Conservation (phyloP, 2,113 vertebrate species). For the Nesoenas mayeri region DNA sequence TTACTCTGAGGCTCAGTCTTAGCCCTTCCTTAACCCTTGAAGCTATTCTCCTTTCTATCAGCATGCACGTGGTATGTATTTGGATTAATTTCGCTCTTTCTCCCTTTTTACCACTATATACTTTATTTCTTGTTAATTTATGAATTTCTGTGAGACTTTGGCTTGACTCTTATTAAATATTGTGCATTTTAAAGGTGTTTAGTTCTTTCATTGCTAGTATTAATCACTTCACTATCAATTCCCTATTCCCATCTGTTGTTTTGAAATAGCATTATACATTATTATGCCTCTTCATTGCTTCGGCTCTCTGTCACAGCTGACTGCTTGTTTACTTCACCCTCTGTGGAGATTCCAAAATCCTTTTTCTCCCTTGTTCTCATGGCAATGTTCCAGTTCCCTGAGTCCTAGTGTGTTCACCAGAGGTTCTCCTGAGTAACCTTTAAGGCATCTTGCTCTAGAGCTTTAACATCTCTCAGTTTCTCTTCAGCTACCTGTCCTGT, state of each 20-base stretch:
- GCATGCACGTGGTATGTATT: background rate
- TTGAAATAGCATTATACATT: constrained; percentile 70
- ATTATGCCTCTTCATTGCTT: constrained; percentile 67
- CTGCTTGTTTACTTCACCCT: constrained; percentile 68
- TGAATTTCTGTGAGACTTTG: constrained; percentile 62
- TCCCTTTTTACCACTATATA: constrained; percentile 7
- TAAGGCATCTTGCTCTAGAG: background rate
- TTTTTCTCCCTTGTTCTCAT: constrained; percentile 23
- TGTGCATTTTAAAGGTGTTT: constrained; percentile 72
- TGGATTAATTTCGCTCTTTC: background rate
- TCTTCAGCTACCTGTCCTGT: background rate
- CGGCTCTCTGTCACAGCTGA: constrained; percentile 71
- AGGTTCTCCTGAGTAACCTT: background rate
- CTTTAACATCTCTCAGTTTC: background rate
- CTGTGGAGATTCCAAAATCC: constrained; percentile 49
- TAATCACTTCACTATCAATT: constrained; percentile 71
- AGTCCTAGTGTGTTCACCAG: background rate
- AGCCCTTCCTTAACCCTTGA: background rate
- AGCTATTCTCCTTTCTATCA: background rate
- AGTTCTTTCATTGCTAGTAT: constrained; percentile 70
- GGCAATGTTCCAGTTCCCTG: background rate
- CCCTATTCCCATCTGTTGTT: constrained; percentile 76
- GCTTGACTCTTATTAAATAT: constrained; percentile 67
- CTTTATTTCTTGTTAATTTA: constrained; percentile 68
- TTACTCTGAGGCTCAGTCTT: background rate